phyloP scores from a whole-genome alignment of 2,888 invertebrate genomes.

The Callinectes sapidus region DNA sequence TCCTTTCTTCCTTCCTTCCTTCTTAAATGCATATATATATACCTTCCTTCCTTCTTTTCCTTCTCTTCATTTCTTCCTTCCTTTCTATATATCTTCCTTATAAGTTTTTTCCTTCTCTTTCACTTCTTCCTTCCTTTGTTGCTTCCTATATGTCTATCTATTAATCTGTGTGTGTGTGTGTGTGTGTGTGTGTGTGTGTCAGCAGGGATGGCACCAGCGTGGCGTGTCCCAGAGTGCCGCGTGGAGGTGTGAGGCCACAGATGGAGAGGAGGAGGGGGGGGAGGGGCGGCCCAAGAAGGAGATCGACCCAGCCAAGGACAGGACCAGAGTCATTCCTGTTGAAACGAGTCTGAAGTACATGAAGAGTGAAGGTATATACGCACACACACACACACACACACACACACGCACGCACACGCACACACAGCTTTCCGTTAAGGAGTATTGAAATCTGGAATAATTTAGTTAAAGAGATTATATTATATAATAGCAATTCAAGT shows the following conservation, averaged over 20 bases:
- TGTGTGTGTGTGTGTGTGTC: not conserved
- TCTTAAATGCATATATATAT: too few relatives aligned
- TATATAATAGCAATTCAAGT: too few relatives aligned
- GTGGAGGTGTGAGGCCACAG: not conserved
- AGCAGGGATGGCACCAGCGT: not conserved
- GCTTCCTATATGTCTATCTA: too few relatives aligned
- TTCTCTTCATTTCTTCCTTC: too few relatives aligned
- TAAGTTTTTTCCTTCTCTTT: not conserved
- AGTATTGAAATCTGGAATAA: too few relatives aligned
- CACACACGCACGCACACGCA: too few relatives aligned
- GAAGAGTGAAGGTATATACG: slow-evolving; percentile 81
- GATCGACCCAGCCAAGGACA: slow-evolving; percentile 41
- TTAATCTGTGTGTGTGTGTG: not conserved
- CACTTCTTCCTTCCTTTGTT: too few relatives aligned
- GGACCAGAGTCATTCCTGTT: slow-evolving; percentile 81
- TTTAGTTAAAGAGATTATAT: too few relatives aligned
- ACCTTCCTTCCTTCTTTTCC: too few relatives aligned
- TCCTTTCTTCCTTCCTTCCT: too few relatives aligned
- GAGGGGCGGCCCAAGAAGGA: not conserved
- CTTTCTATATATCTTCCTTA: not conserved
- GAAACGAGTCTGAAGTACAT: slow-evolving; percentile 90
- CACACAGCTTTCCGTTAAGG: too few relatives aligned
- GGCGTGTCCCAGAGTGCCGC: not conserved
- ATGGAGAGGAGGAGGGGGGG: slow-evolving; percentile 24
- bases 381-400: not conserved